Evolutionary conservation across 2,888 invertebrate genomes (phyloP), one percentile per base, ranked within the genome.

Genomic region (Heliconius sara): DNA sequence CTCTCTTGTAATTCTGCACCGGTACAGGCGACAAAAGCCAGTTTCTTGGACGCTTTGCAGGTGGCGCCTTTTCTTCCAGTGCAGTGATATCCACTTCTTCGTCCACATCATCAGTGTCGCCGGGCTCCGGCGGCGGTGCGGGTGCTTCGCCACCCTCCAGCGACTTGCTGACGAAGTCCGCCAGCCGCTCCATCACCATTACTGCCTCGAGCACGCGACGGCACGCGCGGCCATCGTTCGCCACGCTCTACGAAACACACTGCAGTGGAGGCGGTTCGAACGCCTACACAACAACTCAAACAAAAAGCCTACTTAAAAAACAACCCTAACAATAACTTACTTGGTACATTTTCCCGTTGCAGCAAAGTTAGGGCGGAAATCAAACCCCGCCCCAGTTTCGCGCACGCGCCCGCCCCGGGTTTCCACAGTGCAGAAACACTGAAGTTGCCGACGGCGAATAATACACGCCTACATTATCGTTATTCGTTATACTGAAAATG

Each of bases 151-250:
- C 89, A 85, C 96, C 96, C 90, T 97, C 97, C 93, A 98, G 97
- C 83, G 98, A 98, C 95, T 98, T 98, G 88, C 97, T 97, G 90
- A 98, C 98, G 96, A 98, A 98, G 96, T 98, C 97, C 89, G 98
- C 97, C 92, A 98, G 96, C 96, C 98, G 97, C 95, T 98, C 98
- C 98, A 98, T 98, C 92, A 95, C 93, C 95, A 95, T 95, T 91
- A 95, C 94, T 94, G 94, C 90, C 90, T 90, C 88, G 86, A 85
- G 87, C 87, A 88, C 92, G 90, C 90, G 91, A 85, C 90, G 86
- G 87, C 91, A 89, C 92, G 91, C 92, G 92, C 93, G 89, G 88
- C 89, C 92, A 88, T 90, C 90, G 86, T 89, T 88, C 91, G 90
- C 89, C 91, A 90, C 92, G 89, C 89, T 91, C 91, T 88, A 90